Base-by-base conservation (phyloP, 2,797 vertebrate genomes). In the Diplodus sargus region DNA sequence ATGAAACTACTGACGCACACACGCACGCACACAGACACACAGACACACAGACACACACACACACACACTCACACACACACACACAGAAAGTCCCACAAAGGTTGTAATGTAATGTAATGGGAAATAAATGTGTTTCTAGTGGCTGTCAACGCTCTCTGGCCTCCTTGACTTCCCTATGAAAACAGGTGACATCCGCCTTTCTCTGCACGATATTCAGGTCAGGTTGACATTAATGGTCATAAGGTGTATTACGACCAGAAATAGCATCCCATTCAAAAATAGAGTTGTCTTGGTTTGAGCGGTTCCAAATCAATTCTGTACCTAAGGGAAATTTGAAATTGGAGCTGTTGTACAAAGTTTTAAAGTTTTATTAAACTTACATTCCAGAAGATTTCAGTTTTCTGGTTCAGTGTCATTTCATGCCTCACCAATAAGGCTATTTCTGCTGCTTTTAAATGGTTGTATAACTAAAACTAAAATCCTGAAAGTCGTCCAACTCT, bases 371-470 rank as follows among this genome's bases (percentile, higher is more conserved):
- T 52, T 68, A 30, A 23, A n/a, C 9, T 17, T 39, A 1, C 13
- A 14, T n/a, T 28, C 4, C 1, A 13, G 8, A 22, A 39, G 48
- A 53, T 22, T 72, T 34, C n/a, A 28, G 18, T 45, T 56, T 4
- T 59, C 53, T 45, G 42, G 0, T 39, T 39, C 51, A 30, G 22
- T 70, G 52, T 42, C 51, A 30, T 61, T 28, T 51, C 12, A 62
- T 47, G 9, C 49, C 52, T 18, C 17, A 67, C 23, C 68, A 58
- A 4, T 20, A 6, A 59, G 25, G 16, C 76, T 58, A 22, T 52
- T 57, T 66, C 61, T 65, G 49, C 63, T 53, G 69, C 67, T 87
- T 87, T 84, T 57, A 81, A 89, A 65, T 11, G 64, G 78, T 89
- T 89, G 62, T 60, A 39, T 81, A 78, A 85, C 59, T 59, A 22